Base-by-base conservation (phyloP, 2,888 invertebrate species). In the Andrena dorsata region DNA sequence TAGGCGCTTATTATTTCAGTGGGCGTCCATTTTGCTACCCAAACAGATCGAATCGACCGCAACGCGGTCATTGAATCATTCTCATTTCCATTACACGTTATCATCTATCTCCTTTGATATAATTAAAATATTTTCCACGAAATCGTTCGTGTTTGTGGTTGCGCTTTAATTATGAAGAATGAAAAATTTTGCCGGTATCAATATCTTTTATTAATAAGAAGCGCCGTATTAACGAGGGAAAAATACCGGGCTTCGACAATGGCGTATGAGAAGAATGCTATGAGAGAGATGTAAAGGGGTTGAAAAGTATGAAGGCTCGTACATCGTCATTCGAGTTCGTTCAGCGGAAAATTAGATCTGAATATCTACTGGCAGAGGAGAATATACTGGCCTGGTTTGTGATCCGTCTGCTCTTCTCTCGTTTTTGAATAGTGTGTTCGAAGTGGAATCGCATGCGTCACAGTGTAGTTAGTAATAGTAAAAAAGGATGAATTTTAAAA, bases 311-410 rank as follows among this genome's bases (percentile, higher is more conserved):
- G 20, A 13, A 58, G 58, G 20, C 1, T 5, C 8, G 23, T 35
- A 53, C 32, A 35, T 68, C 10, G 35, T 23, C 32, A 56, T 35
- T 69, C 56, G 10, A 26, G 56, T 35, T 69, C 53, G 23, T 16
- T 56, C 26, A 7, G 26, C 35, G 56, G 53, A 32, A 56, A 69
- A 53, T 69, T 56, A 56, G 10, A 69, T 69, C 26, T 26, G 23
- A 35, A 41, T 69, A 53, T 56, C 26, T 35, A n/a, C 16, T 26
- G 35, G 5, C 8, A 26, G 26, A 66, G 49, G 20, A 8, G 28
- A 51, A 20, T 30, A 28, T 26, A 1, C n/a, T 47, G 64, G 23
- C n/a, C 64, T 47, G 47, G 64, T 65, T 65, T 28, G 4, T n/a
- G 28, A 47, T 47, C 28, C 13, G 26, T 26, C n/a, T 28, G 10